Conservation (phyloP, 2,888 invertebrate species). For the Apeira syringaria region DNA sequence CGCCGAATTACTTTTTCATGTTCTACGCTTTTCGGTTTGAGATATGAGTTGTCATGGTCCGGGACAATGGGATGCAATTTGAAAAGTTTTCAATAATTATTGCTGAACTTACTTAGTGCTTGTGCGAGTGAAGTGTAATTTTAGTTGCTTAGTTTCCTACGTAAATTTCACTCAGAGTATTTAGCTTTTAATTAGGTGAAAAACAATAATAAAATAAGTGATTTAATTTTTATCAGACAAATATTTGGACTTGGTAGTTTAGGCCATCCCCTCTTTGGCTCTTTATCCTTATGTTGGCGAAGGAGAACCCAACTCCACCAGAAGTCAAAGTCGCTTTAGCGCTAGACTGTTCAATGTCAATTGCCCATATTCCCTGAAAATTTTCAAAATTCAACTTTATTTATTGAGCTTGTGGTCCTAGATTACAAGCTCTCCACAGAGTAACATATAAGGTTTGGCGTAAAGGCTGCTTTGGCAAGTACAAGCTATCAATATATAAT, state of each 20-base stretch:
- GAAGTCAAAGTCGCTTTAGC: slow-evolving; percentile 55
- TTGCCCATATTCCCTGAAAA: slow-evolving; percentile 61
- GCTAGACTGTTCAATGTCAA: slow-evolving; percentile 51
- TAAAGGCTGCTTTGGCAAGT: too few relatives aligned
- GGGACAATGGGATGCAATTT: slow-evolving; percentile 5
- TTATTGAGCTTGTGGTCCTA: too few relatives aligned
- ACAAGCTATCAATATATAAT: too few relatives aligned
- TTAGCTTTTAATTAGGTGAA: too few relatives aligned
- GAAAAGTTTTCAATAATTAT: background rate
- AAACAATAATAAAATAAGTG: background rate
- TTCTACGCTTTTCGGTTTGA: slow-evolving; percentile 33
- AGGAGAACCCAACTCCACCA: slow-evolving; percentile 63
- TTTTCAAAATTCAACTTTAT: too few relatives aligned
- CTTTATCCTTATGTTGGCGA: slow-evolving; percentile 60
- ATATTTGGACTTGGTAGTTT: slow-evolving; percentile 43
- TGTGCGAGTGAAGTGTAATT: too few relatives aligned
- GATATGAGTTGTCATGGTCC: slow-evolving; percentile 22
- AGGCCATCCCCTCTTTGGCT: slow-evolving; percentile 58
- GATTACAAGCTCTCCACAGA: too few relatives aligned
- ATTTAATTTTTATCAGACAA: slow-evolving; percentile 14
- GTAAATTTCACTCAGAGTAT: too few relatives aligned
- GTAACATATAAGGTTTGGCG: too few relatives aligned
- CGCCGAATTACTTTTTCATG: slow-evolving; percentile 53
- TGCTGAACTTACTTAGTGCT: too few relatives aligned
- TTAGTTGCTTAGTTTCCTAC: too few relatives aligned